Evolutionary conservation across 2,888 invertebrate genomes (phyloP), one percentile per base, ranked within the genome.

Genomic region (Heliconius erato): DNA sequence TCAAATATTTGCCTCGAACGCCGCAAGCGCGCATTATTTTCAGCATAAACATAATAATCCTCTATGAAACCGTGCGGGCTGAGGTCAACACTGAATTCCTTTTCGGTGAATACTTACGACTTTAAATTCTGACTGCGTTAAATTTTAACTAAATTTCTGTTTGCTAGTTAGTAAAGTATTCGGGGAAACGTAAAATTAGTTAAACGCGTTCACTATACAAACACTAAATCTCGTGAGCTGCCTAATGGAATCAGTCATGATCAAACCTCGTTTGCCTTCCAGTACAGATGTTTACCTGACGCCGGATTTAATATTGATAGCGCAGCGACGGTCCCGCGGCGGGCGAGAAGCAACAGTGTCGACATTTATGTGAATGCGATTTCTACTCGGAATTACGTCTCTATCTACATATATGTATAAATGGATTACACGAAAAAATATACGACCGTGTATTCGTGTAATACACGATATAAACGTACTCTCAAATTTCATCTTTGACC

Each of bases 1-100:
- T 93, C 94, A 95, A 95, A 95, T 95, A 95, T 96, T 95, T 95
- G 95, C 91, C 85, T 89, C 91, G 90, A 92, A 93, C 89, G 88
- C 93, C 93, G 88, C 93, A 91, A 93, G 93, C 92, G 91, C 91
- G 93, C 93, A 94, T 95, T 95, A 95, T 95, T 95, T 95, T 94
- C 93, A 90, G 92, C 91, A 93, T 92, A 94, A 95, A 95, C 94
- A 94, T 91, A 92, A 95, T 95, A 95, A 95, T 94, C 94, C 91
- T 89, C 86, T 89, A 89, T 88, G 90, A 89, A 92, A 90, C 90
- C 89, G 88, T 81, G 84, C 83, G 84, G 82, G 85, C 74, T 82
- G 86, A 86, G 91, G 91, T 92, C 92, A 92, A 91, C 91, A 90
- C 88, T 89, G 89, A 90, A 90, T 91, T 90, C 89, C 89, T 91